These are phyloP conservation scores for Allophyes oxyacanthae DNA, from an alignment of 2,888 invertebrate genomes.

Conservation along the genomic window DNA sequence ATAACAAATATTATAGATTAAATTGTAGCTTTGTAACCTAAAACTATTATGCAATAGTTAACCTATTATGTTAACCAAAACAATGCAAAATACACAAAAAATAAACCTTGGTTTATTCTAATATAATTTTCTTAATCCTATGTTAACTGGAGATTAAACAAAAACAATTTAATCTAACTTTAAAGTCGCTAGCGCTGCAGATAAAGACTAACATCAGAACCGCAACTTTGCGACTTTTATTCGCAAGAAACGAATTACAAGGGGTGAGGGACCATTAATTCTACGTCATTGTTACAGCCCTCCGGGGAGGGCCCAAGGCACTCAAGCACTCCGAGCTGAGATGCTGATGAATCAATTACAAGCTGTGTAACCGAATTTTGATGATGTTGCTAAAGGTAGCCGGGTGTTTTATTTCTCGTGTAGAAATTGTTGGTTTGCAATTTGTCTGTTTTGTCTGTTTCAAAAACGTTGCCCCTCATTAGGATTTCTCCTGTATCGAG, in stretches of 20 bases:
- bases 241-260: conserved; percentile 61
- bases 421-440: too few relatives aligned
- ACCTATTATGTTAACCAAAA: too few relatives aligned
- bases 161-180: conserved; percentile 14
- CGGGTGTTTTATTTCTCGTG: conserved; percentile 8
- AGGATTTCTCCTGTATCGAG: too few relatives aligned
- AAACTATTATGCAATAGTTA: too few relatives aligned
- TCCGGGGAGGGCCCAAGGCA: conserved; percentile 34
- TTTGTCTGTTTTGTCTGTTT: too few relatives aligned
- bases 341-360: conserved; percentile 63
- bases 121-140: too few relatives aligned
- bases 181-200: conserved; percentile 3
- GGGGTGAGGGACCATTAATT: conserved; percentile 67
- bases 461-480: too few relatives aligned
- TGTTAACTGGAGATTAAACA: too few relatives aligned
- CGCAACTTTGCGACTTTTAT: conserved; percentile 52
- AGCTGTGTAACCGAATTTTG: conserved; percentile 36
- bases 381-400: conserved; percentile 21
- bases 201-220: conserved; percentile 30
- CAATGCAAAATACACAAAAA: too few relatives aligned
- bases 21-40: too few relatives aligned
- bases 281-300: conserved; percentile 58
- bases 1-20: too few relatives aligned
- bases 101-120: too few relatives aligned
- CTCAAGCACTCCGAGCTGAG: conserved; percentile 50